Conservation (phyloP, 2,888 invertebrate species). For the Melanargia galathea region DNA sequence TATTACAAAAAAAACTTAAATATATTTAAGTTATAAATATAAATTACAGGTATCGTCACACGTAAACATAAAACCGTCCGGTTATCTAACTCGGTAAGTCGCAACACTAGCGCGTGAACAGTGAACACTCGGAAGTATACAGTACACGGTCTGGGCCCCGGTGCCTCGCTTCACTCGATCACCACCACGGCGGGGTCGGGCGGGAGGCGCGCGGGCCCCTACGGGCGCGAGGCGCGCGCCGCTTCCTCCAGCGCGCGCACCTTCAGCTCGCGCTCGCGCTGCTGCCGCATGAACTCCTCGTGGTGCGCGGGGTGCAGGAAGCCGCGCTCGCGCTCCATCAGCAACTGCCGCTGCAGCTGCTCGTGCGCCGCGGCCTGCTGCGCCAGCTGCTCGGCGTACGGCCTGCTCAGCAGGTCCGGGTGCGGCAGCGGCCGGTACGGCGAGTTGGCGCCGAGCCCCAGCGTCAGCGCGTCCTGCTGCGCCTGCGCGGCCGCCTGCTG, state of each 20-base stretch:
- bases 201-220: slow-evolving; percentile 50
- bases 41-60: slow-evolving; percentile 71
- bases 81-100: slow-evolving; percentile 41
- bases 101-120: slow-evolving; percentile 53
- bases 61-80: slow-evolving; percentile 48
- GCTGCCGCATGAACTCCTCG: slow-evolving; percentile 85
- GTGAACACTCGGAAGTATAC: slow-evolving; percentile 51
- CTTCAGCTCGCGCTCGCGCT: slow-evolving; percentile 92
- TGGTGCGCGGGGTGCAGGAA: slow-evolving; percentile 82
- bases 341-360: slow-evolving; percentile 91
- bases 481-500: slow-evolving; percentile 84
- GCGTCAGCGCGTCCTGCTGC: slow-evolving; percentile 85
- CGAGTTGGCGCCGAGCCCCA: slow-evolving; percentile 70
- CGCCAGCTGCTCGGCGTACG: slow-evolving; percentile 91
- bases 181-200: slow-evolving; percentile 49
- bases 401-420: slow-evolving; percentile 89
- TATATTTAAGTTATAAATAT: slow-evolving; percentile 69
- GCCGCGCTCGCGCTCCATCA: slow-evolving; percentile 90
- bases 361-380: slow-evolving; percentile 92
- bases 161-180: slow-evolving; percentile 49
- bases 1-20: slow-evolving; percentile 68
- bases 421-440: slow-evolving; percentile 87
- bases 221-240: slow-evolving; percentile 84
- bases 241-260: slow-evolving; percentile 93
- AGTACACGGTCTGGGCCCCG: slow-evolving; percentile 43